These are phyloP conservation scores for Helleia helle DNA, from an alignment of 2,888 invertebrate species.

Conservation along the genomic window DNA sequence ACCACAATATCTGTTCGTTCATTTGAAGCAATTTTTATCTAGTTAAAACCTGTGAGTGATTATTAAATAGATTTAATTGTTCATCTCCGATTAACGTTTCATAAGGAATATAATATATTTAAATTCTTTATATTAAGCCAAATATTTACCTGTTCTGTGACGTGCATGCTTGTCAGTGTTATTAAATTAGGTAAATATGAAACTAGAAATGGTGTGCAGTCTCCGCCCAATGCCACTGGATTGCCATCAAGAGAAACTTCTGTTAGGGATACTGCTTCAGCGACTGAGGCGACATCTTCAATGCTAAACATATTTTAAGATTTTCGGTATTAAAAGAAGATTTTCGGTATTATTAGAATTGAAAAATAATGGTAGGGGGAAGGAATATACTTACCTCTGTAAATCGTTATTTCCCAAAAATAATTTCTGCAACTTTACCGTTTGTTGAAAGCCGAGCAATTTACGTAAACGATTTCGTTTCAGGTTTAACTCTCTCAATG, in stretches of 20 bases:
- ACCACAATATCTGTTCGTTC: too few relatives aligned
- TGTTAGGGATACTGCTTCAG: slow-evolving; percentile 82
- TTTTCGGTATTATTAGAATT: neutral
- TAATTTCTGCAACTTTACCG: slow-evolving; percentile 83
- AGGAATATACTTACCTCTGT: slow-evolving; percentile 53
- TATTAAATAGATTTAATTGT: too few relatives aligned
- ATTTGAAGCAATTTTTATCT: too few relatives aligned
- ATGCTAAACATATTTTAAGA: too few relatives aligned
- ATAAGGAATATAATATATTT: too few relatives aligned
- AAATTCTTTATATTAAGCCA: too few relatives aligned
- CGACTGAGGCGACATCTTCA: slow-evolving; percentile 89
- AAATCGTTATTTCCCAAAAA: slow-evolving; percentile 88
- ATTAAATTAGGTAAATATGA: slow-evolving; percentile 84
- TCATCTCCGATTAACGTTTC: too few relatives aligned
- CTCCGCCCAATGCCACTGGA: slow-evolving; percentile 85
- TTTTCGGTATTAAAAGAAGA: neutral
- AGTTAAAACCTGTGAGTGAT: too few relatives aligned
- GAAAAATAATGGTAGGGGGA: neutral
- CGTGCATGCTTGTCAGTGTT: slow-evolving; percentile 83
- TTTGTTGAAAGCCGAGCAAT: slow-evolving; percentile 85
- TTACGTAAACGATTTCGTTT: slow-evolving; percentile 88
- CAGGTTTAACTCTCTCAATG: slow-evolving; percentile 90
- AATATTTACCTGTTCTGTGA: slow-evolving; percentile 79
- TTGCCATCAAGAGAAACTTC: slow-evolving; percentile 92
- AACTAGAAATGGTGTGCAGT: slow-evolving; percentile 87